Evolutionary conservation across 2,888 invertebrate genomes (phyloP), one percentile per base, ranked within the genome.

Genomic region (Cyclophora punctaria): DNA sequence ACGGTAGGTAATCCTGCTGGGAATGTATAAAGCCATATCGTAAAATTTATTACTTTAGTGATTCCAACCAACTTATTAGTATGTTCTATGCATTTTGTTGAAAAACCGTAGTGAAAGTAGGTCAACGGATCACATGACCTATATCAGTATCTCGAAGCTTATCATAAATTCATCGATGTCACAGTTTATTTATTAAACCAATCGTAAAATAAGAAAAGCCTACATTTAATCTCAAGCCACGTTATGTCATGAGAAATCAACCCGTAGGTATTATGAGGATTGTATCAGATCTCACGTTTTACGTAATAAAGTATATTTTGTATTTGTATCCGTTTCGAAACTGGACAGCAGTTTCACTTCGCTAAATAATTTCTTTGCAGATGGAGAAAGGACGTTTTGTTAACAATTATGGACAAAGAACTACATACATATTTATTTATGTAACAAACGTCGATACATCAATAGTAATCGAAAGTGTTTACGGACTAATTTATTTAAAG

Each of bases 71-170:
- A 35, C 51, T 53, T 48, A 45, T 51, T 49, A 51, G 37, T 7
- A 41, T 41, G 20, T 47, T 44, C 41, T 44, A 20, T 6, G 20
- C 34, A 33, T 47, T 49, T 51, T 20, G 49, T 50, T 51, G 56
- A 61, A 65, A 68, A 67, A 60, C 65, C 56, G 58, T 57, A 71
- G 78, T 67, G 76, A 80, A 80, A 80, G 80, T 78, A 69, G 78
- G 79, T 69, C 71, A 73, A 52, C 58, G 59, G 59, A 69, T 62
- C 47, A 53, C 55, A 60, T 52, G 62, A 66, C 66, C 62, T 67
- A 66, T 67, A 63, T 65, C 55, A 50, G 52, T 54, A 55, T 43
- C 51, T 59, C 47, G 56, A 57, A 55, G 52, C 53, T 61, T 58
- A 62, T 50, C 60, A 59, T 63, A 63, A 61, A 59, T 61, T 58